Percentiles rank a stretch among this genome's conserved stretches.
phyloP scores from a whole-genome alignment of 2,888 invertebrate genomes.

The Eupithecia insigniata region DNA sequence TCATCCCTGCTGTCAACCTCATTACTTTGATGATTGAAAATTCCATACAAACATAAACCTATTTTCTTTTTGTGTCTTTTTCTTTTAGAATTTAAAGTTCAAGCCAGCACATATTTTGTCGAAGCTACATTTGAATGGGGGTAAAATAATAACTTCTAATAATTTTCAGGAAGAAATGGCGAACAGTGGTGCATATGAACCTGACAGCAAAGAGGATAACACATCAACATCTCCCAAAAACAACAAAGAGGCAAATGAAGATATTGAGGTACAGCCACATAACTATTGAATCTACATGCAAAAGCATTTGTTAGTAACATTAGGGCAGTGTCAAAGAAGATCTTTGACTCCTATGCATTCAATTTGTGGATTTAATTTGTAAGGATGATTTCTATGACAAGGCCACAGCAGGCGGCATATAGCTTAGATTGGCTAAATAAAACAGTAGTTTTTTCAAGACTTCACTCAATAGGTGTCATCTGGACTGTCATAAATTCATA shows the following conservation, averaged over 20 bases:
- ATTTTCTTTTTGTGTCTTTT: too few relatives aligned
- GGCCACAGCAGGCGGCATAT: too few relatives aligned
- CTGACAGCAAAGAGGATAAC: conserved; percentile 50
- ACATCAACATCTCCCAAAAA: conserved; percentile 52
- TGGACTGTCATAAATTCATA: too few relatives aligned
- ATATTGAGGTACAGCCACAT: conserved; percentile 68
- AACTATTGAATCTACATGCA: background rate
- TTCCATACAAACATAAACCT: background rate
- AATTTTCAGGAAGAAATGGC: conserved; percentile 81
- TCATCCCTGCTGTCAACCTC: too few relatives aligned
- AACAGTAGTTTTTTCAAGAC: too few relatives aligned
- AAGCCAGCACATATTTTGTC: background rate
- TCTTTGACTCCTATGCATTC: background rate
- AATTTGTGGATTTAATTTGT: too few relatives aligned
- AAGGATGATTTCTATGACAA: too few relatives aligned
- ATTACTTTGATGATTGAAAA: background rate
- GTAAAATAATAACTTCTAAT: conserved; percentile 1
- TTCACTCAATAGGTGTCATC: too few relatives aligned
- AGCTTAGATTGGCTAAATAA: too few relatives aligned
- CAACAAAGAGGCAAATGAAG: conserved; percentile 66
- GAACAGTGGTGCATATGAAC: conserved; percentile 73
- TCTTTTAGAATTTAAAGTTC: too few relatives aligned
- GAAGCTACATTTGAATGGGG: background rate
- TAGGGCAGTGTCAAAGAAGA: background rate
- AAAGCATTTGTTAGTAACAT: background rate